Conservation (phyloP, 2,888 invertebrate genomes). For the Tetragonisca angustula region DNA sequence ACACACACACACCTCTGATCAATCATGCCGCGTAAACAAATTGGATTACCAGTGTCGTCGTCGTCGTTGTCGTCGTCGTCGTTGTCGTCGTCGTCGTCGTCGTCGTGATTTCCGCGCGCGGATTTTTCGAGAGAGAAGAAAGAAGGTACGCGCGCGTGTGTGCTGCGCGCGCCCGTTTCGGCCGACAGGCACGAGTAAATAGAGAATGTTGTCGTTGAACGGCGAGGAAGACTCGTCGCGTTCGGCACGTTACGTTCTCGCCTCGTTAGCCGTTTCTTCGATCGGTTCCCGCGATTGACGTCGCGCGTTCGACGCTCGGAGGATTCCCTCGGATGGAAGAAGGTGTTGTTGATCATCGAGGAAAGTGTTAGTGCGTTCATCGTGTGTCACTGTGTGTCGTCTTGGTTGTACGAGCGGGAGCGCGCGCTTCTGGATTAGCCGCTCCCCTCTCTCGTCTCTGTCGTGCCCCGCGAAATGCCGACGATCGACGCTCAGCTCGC, state of each 20-base stretch:
- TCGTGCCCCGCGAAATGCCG: conserved; percentile 27
- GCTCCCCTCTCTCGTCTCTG: conserved; percentile 70
- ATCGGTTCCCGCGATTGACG: background rate
- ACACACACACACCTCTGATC: background rate
- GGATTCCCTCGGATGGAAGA: background rate
- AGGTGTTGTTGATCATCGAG: background rate
- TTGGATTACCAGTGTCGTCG: conserved; percentile 35
- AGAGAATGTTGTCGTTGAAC: conserved; percentile 26
- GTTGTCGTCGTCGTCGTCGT: background rate
- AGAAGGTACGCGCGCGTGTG: background rate
- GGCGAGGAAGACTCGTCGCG: background rate
- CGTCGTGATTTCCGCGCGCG: conserved; percentile 11
- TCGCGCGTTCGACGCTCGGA: background rate
- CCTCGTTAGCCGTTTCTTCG: background rate
- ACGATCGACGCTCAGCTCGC: conserved; percentile 24
- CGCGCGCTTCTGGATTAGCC: conserved; percentile 81
- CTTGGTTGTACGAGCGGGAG: conserved; percentile 68
- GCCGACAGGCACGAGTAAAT: conserved; percentile 36
- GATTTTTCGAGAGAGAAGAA: conserved; percentile 6
- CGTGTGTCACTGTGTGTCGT: background rate
- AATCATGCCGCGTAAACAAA: conserved; percentile 41
- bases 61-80: no score
- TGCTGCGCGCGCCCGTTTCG: background rate
- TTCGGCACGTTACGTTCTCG: conserved; percentile 1
- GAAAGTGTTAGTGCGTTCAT: conserved; percentile 32